Evolutionary conservation across 2,888 invertebrate genomes (phyloP), one percentile per base, ranked within the genome.

Genomic region (Pardosa pseudoannulata): DNA sequence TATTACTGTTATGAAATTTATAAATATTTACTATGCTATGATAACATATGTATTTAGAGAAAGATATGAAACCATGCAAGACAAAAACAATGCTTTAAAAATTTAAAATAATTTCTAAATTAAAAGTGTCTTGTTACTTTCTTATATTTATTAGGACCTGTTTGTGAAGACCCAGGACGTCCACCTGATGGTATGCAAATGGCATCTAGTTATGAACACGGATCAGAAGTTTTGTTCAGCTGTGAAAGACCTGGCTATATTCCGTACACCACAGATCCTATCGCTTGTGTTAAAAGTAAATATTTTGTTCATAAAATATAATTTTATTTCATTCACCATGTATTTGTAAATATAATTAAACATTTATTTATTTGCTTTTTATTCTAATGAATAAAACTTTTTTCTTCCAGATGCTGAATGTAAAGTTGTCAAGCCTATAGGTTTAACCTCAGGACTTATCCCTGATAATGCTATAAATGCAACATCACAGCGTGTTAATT

Each of bases 391-490:
- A 11, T 13, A 19, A 1, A 3, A 0, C 3, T 9, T 56, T 27
- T 72, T 72, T 13, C n/a, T 79, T 28, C 88, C 90, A 46, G 97
- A 98, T 91, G 97, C 98, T 0, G 97, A 98, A 92, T 98, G 98
- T 91, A 96, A 96, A 91, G 95, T 98, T 0, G 96, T 98, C 46
- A 95, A 94, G 91, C 98, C 98, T 7, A 93, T 98, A 41, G 98
- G 98, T 41, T 93, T 98, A 64, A 95, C 97, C 0, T 97, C 97
- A 1, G 98, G 98, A 85, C 94, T 94, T 90, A 98, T 98, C 89
- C 98, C 98, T 0, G 98, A 98, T 91, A 95, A 96, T 0, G 97
- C 98, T 0, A 98, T 98, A 79, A 98, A 98, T 91, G 97, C 97
- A 0, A 98, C 98, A 0, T 97, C 97, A 7, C 97, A 97, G 92